These are phyloP conservation scores for Eupleurogrammus muticus DNA, from an alignment of 2,797 vertebrate species.

Conservation along the genomic window DNA sequence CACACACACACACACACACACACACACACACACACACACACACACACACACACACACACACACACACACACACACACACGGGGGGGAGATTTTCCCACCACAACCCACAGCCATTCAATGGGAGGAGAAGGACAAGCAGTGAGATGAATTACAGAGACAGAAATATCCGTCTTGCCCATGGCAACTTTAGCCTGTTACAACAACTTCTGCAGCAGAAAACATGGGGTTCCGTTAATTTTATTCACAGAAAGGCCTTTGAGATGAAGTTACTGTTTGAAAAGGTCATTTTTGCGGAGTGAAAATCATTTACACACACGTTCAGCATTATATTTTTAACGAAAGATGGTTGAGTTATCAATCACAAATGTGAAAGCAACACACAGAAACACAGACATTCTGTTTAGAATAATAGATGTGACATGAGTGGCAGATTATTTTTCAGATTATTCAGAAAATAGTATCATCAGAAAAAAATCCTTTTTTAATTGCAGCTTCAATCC, in stretches of 20 bases:
- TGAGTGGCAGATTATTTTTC: neutral
- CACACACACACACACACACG: slow-evolving; percentile 38
- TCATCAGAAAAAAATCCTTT: too few relatives aligned
- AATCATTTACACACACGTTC: slow-evolving; percentile 1
- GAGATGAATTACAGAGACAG: slow-evolving; percentile 78
- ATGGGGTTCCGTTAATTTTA: slow-evolving; percentile 7
- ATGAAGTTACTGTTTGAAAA: neutral
- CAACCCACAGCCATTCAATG: slow-evolving; percentile 80
- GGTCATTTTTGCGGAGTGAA: slow-evolving; percentile 1
- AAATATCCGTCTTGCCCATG: slow-evolving; percentile 73
- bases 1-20: too few relatives aligned
- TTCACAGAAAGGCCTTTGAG: neutral
- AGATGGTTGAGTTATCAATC: neutral
- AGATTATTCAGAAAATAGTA: too few relatives aligned
- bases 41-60: slow-evolving; percentile 27
- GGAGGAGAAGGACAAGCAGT: slow-evolving; percentile 67
- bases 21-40: slow-evolving; percentile 30
- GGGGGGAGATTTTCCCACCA: slow-evolving; percentile 74
- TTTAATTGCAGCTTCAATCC: too few relatives aligned
- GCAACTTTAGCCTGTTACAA: slow-evolving; percentile 61
- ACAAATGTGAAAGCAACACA: neutral
- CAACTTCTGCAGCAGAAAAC: slow-evolving; percentile 42
- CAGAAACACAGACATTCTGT: neutral
- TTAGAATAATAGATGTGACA: neutral
- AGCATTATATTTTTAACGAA: neutral